These are phyloP conservation scores for Benthosema pterotum DNA, from an alignment of 2,797 vertebrate genomes.

Conservation along the genomic window DNA sequence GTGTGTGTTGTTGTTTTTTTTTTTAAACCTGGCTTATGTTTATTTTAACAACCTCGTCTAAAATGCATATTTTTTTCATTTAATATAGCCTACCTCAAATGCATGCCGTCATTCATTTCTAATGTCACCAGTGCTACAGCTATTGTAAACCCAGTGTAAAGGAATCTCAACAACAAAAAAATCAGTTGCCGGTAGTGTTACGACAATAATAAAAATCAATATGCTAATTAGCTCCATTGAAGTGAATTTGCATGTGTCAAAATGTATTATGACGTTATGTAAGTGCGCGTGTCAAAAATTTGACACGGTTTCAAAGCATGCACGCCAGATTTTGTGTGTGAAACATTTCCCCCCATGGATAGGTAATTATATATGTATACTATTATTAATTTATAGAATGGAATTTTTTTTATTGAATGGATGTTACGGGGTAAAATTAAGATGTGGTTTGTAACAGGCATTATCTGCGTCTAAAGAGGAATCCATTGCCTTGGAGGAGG, in stretches of 20 bases:
- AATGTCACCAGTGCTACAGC: constrained; percentile 20
- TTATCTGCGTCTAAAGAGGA: constrained; percentile 31
- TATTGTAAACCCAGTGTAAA: constrained; percentile 41
- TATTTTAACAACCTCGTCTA: constrained; percentile 63
- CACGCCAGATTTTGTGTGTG: not conserved
- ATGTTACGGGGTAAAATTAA: constrained; percentile 16
- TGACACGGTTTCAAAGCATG: not conserved
- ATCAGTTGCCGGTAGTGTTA: constrained; percentile 1
- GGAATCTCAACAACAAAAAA: constrained; percentile 41
- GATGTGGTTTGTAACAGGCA: constrained; percentile 43
- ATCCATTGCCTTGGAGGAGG: constrained; percentile 22
- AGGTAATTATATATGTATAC: constrained; percentile 4
- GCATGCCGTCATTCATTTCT: constrained; percentile 44
- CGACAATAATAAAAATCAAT: constrained; percentile 52
- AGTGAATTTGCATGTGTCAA: constrained; percentile 74
- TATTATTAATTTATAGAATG: constrained; percentile 6
- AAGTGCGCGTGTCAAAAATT: constrained; percentile 33
- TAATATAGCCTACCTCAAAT: constrained; percentile 39
- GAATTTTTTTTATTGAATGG: constrained; percentile 39
- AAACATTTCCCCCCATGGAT: constrained; percentile 2
- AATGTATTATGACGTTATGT: constrained; percentile 38
- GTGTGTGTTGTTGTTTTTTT: no score
- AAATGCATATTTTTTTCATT: constrained; percentile 62
- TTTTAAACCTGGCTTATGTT: constrained; percentile 54
- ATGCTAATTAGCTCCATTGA: constrained; percentile 60